Evolutionary conservation across 2,888 invertebrate genomes (phyloP).

Genomic region (Patella depressa): DNA sequence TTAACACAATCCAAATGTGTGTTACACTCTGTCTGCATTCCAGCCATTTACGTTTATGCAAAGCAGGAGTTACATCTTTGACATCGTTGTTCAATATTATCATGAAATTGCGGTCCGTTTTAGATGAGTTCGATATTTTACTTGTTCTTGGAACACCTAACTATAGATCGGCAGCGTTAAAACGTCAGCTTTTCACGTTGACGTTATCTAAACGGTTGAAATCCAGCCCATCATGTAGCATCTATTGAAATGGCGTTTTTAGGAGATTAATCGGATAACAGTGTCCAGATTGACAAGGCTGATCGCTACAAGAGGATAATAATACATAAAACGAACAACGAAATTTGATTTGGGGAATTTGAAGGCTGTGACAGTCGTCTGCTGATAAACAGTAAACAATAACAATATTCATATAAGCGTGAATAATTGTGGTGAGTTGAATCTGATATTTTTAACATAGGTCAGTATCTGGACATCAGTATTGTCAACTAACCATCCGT

Average conservation of each 20-base stretch:
- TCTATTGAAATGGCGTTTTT: background rate
- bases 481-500: no score
- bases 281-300: background rate
- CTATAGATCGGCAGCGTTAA: no score
- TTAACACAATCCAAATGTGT: no score
- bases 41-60: no score
- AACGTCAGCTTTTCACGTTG: background rate
- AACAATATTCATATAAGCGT: conserved; percentile 9
- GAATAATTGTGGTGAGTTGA: background rate
- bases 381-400: conserved; percentile 3
- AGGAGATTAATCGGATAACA: background rate
- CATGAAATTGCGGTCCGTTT: no score
- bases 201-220: conserved; percentile 1
- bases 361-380: background rate
- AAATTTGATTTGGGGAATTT: conserved; percentile 6
- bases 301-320: background rate
- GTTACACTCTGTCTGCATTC: no score
- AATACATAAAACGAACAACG: background rate
- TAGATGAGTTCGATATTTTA: no score
- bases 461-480: no score
- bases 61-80: no score
- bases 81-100: no score
- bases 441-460: no score
- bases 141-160: no score
- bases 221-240: background rate